These are phyloP conservation scores for Brienomyrus brachyistius DNA, from an alignment of 2,113 vertebrate species.

Conservation along the genomic window DNA sequence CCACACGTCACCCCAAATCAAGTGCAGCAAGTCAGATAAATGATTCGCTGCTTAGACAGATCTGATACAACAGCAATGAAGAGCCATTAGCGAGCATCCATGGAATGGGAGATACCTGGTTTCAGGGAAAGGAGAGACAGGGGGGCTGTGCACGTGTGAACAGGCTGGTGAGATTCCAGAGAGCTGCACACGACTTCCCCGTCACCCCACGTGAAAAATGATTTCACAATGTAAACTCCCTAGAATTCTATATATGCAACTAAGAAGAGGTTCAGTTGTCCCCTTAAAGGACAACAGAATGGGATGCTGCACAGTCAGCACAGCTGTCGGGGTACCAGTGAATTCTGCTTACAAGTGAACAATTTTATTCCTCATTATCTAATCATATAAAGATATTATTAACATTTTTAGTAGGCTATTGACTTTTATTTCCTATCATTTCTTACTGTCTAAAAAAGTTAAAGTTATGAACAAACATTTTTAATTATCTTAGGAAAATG, in stretches of 20 bases:
- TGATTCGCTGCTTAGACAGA: slow-evolving; percentile 28
- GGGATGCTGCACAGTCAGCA: neutral
- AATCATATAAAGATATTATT: neutral
- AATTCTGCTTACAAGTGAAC: neutral
- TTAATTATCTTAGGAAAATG: neutral
- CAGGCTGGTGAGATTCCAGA: slow-evolving; percentile 17
- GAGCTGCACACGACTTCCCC: slow-evolving; percentile 20
- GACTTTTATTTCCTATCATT: neutral
- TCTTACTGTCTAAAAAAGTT: neutral
- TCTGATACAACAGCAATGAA: slow-evolving; percentile 23
- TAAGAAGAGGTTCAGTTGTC: neutral
- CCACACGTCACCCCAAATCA: slow-evolving; percentile 10
- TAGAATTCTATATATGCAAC: slow-evolving; percentile 31
- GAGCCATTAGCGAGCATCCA: neutral
- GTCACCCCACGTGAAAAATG: slow-evolving; percentile 23
- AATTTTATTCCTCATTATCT: neutral
- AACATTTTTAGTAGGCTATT: neutral
- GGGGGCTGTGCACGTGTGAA: neutral
- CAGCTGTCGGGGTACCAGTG: neutral
- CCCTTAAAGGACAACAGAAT: neutral
- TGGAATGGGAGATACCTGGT: slow-evolving; percentile 20
- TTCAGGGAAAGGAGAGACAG: neutral
- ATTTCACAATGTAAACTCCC: slow-evolving; percentile 43
- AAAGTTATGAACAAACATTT: neutral
- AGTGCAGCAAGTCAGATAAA: slow-evolving; percentile 26